Base-by-base conservation (phyloP, 2,113 vertebrate species). In the Rhinoptilus africanus region DNA sequence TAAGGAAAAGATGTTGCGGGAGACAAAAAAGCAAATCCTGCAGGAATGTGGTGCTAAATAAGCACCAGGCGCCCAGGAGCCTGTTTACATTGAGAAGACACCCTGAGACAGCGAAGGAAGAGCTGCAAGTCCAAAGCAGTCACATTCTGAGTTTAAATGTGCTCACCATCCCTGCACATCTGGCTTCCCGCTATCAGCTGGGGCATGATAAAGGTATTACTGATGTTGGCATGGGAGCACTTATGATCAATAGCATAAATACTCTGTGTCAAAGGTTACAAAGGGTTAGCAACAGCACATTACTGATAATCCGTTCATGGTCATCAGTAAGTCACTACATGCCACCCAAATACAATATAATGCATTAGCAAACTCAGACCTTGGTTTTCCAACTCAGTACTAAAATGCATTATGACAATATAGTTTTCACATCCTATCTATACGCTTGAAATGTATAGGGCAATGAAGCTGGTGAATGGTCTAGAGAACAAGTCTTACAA, bases 261-360 rank as follows among this genome's bases (percentile, higher is more conserved):
- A 78, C 28, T 43, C 51, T 35, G 48, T 59, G 72, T 69, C 80
- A 87, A 64, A 81, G 27, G 43, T 64, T 91, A 81, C 12, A 64
- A 84, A 87, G 69, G 9, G 21, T 78, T 64, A n/a, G 45, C 51
- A 75, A 28, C 37, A 57, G 73, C 26, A 35, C 7, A 68, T 56
- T 26, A 22, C 14, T 50, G 72, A 79, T 68, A 64, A 91, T 48
- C 24, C 30, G 75, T 91, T 66, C 35, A 47, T 1, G 3, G 53
- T 47, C 48, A 81, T 81, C 54, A 51, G 47, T 34, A 60, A 83
- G 24, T 41, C 54, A 80, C 18, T n/a, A 19, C 13, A 8, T 8
- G 11, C 9, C 41, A 83, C 45, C 34, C 32, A 77, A 74, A 67
- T 37, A 37, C 0, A 0, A 5, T 17, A 53, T 3, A 34, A 45